These are phyloP conservation scores for Catharus minimus DNA, from an alignment of 2,113 vertebrate genomes.

Conservation along the genomic window DNA sequence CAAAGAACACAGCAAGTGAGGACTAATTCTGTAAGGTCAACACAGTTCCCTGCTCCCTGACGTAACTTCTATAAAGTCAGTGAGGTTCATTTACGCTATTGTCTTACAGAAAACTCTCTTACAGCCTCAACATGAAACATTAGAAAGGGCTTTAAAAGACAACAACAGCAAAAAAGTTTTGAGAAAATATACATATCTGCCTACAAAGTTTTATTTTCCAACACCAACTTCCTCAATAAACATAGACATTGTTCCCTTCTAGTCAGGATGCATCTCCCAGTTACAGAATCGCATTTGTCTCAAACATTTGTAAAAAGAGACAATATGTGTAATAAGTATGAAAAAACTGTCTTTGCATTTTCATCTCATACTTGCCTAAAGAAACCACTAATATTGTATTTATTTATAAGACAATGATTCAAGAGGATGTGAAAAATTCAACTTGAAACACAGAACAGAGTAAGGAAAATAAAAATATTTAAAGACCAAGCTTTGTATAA, in stretches of 20 bases:
- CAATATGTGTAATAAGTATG: background rate
- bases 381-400: background rate
- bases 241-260: background rate
- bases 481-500: background rate
- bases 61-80: background rate
- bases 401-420: background rate
- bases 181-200: background rate
- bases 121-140: background rate
- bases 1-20: background rate
- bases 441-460: background rate
- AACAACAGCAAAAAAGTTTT: background rate
- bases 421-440: background rate
- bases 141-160: background rate
- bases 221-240: background rate
- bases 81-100: background rate
- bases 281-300: background rate
- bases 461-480: background rate
- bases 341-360: background rate
- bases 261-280: background rate
- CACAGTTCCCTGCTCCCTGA: background rate
- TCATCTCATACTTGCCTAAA: background rate
- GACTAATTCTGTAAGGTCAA: background rate
- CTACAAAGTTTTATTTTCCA: background rate
- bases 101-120: background rate
- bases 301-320: background rate